A percentile compares a stretch with the other conserved stretches of the same genome.
Conservation (phyloP, 2,113 vertebrate genomes). For the Perca flavescens region DNA sequence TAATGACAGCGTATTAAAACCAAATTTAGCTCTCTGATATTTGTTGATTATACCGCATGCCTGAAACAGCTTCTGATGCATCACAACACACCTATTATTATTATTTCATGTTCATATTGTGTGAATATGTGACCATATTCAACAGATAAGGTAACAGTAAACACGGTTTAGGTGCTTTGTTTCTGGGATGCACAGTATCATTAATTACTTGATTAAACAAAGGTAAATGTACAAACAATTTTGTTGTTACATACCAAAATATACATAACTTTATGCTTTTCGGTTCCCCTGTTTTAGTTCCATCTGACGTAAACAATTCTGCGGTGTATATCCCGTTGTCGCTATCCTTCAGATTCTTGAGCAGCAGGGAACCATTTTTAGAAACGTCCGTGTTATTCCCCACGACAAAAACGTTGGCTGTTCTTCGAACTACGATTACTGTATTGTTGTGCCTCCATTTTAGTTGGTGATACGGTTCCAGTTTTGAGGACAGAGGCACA, state of each 20-base stretch:
- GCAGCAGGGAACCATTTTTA: constrained; percentile 2
- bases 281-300: fast-evolving
- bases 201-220: background rate
- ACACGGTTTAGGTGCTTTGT: too few species aligned
- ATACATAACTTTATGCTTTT: background rate
- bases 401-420: fast-evolving
- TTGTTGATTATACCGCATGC: background rate
- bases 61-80: background rate
- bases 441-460: fast-evolving
- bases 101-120: background rate
- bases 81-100: background rate
- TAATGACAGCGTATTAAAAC: background rate
- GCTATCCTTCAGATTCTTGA: background rate
- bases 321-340: fast-evolving
- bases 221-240: fast-evolving
- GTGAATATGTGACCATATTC: background rate
- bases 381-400: fast-evolving
- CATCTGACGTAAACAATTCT: fast-evolving
- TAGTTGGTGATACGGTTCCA: fast-evolving
- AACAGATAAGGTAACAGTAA: background rate
- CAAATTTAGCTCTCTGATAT: background rate
- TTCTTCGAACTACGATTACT: fast-evolving
- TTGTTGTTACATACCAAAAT: constrained; percentile 26
- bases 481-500: fast-evolving
- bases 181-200: too few species aligned